These are phyloP conservation scores for Caenorhabditis briggsae DNA, from an alignment of 1,140 invertebrate genomes.

Conservation along the genomic window DNA sequence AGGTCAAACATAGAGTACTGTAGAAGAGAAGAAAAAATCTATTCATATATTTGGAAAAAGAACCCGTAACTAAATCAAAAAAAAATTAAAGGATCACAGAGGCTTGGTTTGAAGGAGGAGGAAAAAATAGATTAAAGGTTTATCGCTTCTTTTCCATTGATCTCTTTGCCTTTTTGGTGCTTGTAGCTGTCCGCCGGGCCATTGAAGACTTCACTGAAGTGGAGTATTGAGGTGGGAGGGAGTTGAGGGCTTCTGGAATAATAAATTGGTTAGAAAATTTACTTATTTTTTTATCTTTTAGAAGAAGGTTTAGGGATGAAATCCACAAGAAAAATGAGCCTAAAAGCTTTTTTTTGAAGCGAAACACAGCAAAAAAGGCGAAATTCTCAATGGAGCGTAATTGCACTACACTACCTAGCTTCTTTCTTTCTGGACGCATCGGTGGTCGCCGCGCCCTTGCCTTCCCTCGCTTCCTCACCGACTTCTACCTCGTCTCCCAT, in stretches of 20 bases:
- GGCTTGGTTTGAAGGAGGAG: not conserved
- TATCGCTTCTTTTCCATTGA: slow-evolving; percentile 27
- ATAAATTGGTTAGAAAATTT: not conserved
- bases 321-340: too few species aligned
- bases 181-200: not conserved
- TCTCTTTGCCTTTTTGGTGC: slow-evolving; percentile 10
- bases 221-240: slow-evolving; percentile 30
- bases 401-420: not conserved
- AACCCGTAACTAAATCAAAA: not conserved
- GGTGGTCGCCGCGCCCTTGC: too few species aligned
- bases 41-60: slow-evolving; percentile 2
- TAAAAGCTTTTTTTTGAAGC: too few species aligned
- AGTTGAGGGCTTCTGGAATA: slow-evolving; percentile 13
- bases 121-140: not conserved
- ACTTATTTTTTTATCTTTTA: not conserved
- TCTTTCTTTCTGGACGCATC: too few species aligned
- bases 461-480: not conserved
- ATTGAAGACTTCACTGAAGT: not conserved
- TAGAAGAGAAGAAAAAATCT: not conserved
- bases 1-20: slow-evolving; percentile 14
- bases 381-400: not conserved
- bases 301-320: not conserved
- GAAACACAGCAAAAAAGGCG: not conserved
- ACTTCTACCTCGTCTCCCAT: not conserved
- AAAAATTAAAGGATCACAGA: slow-evolving; percentile 12